A percentile compares a stretch with the other conserved stretches of the same genome.
phyloP scores from a whole-genome alignment of 2,113 vertebrate genomes.

The Pedionomus torquatus region DNA sequence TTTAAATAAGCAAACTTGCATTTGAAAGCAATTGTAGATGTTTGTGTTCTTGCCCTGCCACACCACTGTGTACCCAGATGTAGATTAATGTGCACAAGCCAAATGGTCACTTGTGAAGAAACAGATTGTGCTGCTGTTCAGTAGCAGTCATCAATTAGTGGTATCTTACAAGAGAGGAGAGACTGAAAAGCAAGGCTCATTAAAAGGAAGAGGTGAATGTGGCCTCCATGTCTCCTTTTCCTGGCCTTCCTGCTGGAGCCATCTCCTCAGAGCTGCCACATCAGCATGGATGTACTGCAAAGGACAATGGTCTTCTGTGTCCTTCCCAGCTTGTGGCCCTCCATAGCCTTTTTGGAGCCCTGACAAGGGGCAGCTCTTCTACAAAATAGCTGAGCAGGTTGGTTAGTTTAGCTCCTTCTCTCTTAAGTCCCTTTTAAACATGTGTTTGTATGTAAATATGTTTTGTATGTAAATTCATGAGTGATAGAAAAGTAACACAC shows the following conservation, averaged over 20 bases:
- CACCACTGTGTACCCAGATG: fast-evolving
- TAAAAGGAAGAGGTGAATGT: background rate
- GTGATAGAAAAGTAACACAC: background rate
- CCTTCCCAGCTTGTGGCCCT: fast-evolving
- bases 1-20: background rate
- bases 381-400: background rate
- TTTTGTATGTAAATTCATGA: no score
- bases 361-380: background rate
- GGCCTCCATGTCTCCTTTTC: background rate
- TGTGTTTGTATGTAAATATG: no score
- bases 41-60: background rate
- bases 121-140: background rate
- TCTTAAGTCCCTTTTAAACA: background rate
- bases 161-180: background rate
- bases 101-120: background rate
- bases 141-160: background rate
- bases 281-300: background rate
- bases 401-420: background rate
- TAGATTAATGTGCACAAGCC: background rate
- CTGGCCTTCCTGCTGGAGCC: background rate
- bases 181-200: background rate
- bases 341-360: fast-evolving
- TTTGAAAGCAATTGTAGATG: background rate
- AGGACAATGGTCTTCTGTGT: background rate
- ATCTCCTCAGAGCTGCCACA: background rate